Evolutionary conservation across 2,113 vertebrate species (phyloP).

Genomic region (Notothenia rossii): DNA sequence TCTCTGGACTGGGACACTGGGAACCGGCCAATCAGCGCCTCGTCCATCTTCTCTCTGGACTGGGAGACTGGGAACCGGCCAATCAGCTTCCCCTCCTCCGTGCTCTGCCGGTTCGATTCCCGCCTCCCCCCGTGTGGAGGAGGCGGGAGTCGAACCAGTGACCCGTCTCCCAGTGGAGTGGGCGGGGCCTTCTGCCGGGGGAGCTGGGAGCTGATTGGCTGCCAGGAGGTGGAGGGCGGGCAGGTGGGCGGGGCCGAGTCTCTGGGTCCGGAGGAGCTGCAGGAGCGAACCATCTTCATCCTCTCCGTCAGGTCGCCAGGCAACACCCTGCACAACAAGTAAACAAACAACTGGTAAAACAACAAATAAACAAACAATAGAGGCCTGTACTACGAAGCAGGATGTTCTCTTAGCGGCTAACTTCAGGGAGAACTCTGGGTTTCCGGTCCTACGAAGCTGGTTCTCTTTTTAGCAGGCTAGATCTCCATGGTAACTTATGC

Average conservation of each 20-base stretch:
- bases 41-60: no score
- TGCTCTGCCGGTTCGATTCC: constrained; percentile 79
- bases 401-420: no score
- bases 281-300: constrained; percentile 72
- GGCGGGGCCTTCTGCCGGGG: constrained; percentile 78
- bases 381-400: no score
- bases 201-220: constrained; percentile 81
- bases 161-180: constrained; percentile 84
- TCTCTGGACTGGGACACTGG: no score
- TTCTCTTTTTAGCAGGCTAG: no score
- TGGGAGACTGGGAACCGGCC: neutral
- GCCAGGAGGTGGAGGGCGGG: constrained; percentile 93
- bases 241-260: constrained; percentile 72
- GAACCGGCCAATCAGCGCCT: no score
- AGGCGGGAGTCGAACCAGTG: constrained; percentile 94
- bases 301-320: constrained; percentile 85
- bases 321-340: constrained; percentile 47
- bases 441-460: no score
- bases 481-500: no score
- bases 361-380: no score
- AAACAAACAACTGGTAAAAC: neutral
- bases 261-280: constrained; percentile 67
- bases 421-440: no score
- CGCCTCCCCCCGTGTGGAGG: constrained; percentile 87
- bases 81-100: constrained; percentile 38